phyloP scores from a whole-genome alignment of 2,797 vertebrate species.

The Sarcophilus harrisii region DNA sequence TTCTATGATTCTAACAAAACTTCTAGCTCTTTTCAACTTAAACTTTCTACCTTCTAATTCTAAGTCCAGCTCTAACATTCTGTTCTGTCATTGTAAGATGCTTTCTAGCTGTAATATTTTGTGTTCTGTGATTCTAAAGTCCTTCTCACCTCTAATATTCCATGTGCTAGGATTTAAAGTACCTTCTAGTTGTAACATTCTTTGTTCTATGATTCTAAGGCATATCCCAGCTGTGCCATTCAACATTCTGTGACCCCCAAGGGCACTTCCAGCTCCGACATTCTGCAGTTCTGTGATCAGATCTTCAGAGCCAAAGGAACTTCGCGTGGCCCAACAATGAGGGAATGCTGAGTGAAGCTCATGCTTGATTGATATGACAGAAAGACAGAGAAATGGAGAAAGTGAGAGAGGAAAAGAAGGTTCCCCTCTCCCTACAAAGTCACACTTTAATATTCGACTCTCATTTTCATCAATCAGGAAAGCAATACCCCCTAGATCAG shows the following conservation, averaged over 20 bases:
- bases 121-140: neutral
- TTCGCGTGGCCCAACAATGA: conserved; percentile 73
- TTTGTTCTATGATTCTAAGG: neutral
- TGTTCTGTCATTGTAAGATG: neutral
- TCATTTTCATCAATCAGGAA: conserved; percentile 87
- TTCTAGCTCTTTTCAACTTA: neutral
- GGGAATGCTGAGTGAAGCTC: conserved; percentile 66
- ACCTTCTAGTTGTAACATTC: neutral
- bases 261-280: neutral
- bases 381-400: conserved; percentile 37
- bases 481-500: conserved; percentile 91
- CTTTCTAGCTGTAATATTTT: neutral
- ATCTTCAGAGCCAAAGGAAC: conserved; percentile 77
- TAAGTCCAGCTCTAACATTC: neutral
- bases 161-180: neutral
- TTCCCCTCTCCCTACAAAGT: conserved; percentile 72
- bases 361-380: conserved; percentile 49
- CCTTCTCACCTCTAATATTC: neutral
- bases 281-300: conserved; percentile 61
- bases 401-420: conserved; percentile 75
- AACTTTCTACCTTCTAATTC: neutral
- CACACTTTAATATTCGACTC: conserved; percentile 80
- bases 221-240: neutral
- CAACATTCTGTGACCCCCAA: neutral
- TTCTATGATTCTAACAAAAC: neutral